These are phyloP conservation scores for Lerista edwardsae DNA, from an alignment of 2,797 vertebrate genomes.

Conservation along the genomic window DNA sequence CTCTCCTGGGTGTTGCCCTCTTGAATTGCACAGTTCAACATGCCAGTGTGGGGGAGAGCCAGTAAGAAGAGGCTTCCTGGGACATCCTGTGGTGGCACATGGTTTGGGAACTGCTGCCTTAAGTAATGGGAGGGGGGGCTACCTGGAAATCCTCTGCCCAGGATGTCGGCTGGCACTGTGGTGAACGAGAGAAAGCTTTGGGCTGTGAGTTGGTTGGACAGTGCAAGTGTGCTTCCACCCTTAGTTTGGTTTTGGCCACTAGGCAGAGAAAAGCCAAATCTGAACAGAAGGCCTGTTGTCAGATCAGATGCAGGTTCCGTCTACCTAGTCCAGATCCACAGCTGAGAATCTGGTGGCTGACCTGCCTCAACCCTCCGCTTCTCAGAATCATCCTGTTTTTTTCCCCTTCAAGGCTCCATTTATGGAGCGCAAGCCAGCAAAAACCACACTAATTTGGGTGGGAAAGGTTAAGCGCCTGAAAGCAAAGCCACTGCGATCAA, in stretches of 20 bases:
- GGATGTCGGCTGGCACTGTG: background rate
- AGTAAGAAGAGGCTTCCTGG: too few species aligned
- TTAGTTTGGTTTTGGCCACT: background rate
- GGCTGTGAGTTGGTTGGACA: too few species aligned
- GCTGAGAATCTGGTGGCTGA: too few species aligned
- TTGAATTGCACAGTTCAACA: too few species aligned
- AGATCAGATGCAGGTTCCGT: too few species aligned
- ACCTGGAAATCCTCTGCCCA: background rate
- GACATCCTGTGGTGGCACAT: too few species aligned
- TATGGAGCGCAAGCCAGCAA: background rate
- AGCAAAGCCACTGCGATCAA: background rate
- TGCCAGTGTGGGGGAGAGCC: too few species aligned
- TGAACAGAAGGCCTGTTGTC: too few species aligned
- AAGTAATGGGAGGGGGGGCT: background rate
- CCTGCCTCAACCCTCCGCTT: background rate
- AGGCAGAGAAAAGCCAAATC: background rate
- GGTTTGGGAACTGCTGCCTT: too few species aligned
- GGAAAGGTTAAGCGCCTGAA: background rate
- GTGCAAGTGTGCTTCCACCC: too few species aligned
- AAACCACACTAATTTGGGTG: background rate
- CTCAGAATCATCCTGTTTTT: background rate
- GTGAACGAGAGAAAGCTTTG: background rate
- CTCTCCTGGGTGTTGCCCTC: too few species aligned
- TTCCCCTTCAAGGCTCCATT: background rate
- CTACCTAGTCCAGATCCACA: too few species aligned